Conservation (phyloP, 2,888 invertebrate species). For the Eucriotettix oculatus region DNA sequence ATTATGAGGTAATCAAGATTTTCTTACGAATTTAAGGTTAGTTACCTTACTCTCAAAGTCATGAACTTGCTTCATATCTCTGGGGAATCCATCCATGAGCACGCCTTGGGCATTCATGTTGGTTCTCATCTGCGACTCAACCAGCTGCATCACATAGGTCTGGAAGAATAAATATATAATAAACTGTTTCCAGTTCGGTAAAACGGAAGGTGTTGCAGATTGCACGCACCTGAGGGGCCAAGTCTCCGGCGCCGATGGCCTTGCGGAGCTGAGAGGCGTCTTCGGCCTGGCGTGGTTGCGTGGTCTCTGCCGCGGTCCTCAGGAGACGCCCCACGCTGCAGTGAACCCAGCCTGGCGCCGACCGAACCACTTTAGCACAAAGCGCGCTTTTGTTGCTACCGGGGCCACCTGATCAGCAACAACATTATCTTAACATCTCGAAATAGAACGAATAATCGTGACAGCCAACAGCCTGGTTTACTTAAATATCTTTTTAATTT, state of each 20-base stretch:
- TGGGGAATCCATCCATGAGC: conserved; percentile 86
- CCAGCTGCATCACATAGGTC: conserved; percentile 58
- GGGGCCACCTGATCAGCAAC: conserved; percentile 48
- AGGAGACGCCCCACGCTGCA: conserved; percentile 64
- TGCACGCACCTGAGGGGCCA: conserved; percentile 42
- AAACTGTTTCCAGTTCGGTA: neutral
- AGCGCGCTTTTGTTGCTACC: conserved; percentile 77
- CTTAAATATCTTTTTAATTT: no score
- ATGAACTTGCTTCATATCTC: conserved; percentile 74
- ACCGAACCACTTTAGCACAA: conserved; percentile 52
- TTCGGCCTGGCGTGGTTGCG: conserved; percentile 31
- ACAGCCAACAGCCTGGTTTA: no score
- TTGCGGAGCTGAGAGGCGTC: conserved; percentile 50
- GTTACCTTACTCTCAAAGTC: conserved; percentile 77
- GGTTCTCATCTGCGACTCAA: conserved; percentile 47
- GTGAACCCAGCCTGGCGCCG: conserved; percentile 58
- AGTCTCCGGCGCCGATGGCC: conserved; percentile 60
- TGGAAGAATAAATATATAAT: conserved; percentile 19
- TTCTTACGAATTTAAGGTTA: neutral
- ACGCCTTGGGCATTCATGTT: conserved; percentile 54
- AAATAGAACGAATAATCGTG: no score
- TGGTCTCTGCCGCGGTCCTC: conserved; percentile 49
- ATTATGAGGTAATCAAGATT: no score
- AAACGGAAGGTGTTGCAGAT: neutral
- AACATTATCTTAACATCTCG: no score